These are phyloP conservation scores for Cephalopachus bancanus DNA, from an alignment of 2,797 vertebrate species.

Conservation along the genomic window DNA sequence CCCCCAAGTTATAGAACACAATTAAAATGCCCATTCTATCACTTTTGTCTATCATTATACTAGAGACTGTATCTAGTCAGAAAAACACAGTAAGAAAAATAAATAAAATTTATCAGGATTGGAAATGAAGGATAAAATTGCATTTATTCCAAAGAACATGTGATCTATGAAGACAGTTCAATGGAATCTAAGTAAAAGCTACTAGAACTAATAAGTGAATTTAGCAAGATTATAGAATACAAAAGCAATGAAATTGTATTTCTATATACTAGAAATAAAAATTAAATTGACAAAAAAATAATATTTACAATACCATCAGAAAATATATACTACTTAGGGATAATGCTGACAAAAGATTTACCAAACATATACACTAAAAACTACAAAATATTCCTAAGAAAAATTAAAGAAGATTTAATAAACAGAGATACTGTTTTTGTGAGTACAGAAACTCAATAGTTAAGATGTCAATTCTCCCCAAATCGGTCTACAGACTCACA, in stretches of 20 bases:
- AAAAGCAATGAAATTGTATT: constrained; percentile 16
- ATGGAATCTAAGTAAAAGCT: neutral
- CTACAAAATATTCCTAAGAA: neutral
- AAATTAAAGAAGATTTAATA: constrained; percentile 1
- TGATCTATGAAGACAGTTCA: neutral
- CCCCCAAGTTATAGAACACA: neutral
- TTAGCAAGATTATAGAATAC: neutral
- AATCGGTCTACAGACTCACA: constrained; percentile 1
- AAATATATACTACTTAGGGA: neutral
- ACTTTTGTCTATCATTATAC: neutral
- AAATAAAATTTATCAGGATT: constrained; percentile 18
- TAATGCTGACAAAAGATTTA: neutral
- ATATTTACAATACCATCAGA: neutral
- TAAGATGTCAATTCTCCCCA: neutral
- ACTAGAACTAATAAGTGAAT: neutral
- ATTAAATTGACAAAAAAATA: neutral
- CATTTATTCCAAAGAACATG: neutral
- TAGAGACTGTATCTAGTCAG: neutral
- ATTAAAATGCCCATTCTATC: neutral
- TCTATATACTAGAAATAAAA: constrained; percentile 3
- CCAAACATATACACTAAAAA: neutral
- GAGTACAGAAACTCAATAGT: neutral
- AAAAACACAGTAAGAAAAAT: constrained; percentile 7
- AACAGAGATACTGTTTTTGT: neutral
- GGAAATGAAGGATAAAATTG: neutral